phyloP scores from a whole-genome alignment of 2,888 invertebrate species.

The Brachypalpus laphriformis region DNA sequence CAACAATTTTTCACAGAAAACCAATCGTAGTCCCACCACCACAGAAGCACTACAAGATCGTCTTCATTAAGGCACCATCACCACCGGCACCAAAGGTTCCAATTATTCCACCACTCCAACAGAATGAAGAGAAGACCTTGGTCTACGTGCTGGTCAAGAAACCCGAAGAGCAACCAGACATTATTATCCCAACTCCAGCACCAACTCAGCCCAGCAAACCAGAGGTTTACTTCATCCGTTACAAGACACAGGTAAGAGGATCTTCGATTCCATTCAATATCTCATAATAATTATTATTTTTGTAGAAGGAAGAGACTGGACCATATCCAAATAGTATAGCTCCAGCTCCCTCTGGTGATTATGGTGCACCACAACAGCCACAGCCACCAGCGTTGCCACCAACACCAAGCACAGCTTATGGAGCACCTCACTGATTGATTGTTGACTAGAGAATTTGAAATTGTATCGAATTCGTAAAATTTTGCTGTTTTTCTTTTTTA shows the following conservation, averaged over 20 bases:
- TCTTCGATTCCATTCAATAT: neutral
- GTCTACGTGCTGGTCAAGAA: constrained; percentile 90
- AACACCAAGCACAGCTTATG: constrained; percentile 81
- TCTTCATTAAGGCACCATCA: constrained; percentile 89
- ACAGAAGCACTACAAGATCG: constrained; percentile 92
- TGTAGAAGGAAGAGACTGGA: constrained; percentile 81
- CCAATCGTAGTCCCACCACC: constrained; percentile 85
- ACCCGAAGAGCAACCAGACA: constrained; percentile 88
- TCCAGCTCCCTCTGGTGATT: constrained; percentile 80
- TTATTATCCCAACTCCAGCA: constrained; percentile 87
- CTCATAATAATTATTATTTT: neutral
- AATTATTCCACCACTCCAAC: constrained; percentile 86
- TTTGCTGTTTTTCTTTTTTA: constrained; percentile 36
- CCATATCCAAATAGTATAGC: constrained; percentile 82
- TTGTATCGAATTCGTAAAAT: constrained; percentile 26
- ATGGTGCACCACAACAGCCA: constrained; percentile 80
- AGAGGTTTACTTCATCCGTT: constrained; percentile 90
- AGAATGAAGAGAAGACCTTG: constrained; percentile 89
- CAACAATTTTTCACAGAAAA: constrained; percentile 81
- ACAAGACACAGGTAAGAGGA: constrained; percentile 86
- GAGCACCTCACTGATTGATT: constrained; percentile 77
- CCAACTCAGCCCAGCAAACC: constrained; percentile 90
- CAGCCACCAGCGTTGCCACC: constrained; percentile 79
- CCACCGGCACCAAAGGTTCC: constrained; percentile 86
- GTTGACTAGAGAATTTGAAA: constrained; percentile 33